Evolutionary conservation across 2,113 vertebrate genomes (phyloP).

Genomic region (Hippocampus mohnikei): DNA sequence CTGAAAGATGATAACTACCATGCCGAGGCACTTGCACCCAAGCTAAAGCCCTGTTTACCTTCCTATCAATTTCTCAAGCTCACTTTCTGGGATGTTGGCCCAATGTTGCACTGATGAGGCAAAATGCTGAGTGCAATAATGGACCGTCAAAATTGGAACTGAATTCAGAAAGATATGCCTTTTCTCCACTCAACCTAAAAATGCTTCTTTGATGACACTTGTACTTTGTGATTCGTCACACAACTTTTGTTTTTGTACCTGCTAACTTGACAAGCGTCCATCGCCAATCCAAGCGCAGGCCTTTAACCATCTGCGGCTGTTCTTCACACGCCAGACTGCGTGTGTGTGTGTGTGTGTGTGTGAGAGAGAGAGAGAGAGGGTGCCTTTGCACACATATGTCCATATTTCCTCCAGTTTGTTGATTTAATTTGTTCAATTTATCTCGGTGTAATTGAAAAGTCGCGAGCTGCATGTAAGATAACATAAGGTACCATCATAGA

Average conservation of each 20-base stretch:
- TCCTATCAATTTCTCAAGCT: too few species aligned
- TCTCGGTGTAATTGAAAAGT: background rate
- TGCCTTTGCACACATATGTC: constrained; percentile 27
- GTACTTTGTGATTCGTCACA: background rate
- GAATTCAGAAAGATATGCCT: background rate
- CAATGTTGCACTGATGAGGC: too few species aligned
- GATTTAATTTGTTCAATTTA: constrained; percentile 18
- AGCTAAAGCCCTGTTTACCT: too few species aligned
- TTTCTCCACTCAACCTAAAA: too few species aligned
- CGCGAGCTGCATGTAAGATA: background rate
- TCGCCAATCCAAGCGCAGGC: constrained; percentile 34
- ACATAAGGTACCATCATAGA: background rate
- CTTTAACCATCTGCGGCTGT: constrained; percentile 51
- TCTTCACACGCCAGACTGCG: constrained; percentile 33
- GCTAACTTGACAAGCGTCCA: constrained; percentile 31
- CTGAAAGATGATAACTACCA: too few species aligned
- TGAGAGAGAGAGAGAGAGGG: constrained; percentile 2
- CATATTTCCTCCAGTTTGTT: constrained; percentile 26
- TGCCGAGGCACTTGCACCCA: too few species aligned
- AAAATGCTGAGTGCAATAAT: background rate
- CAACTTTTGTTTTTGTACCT: constrained; percentile 16
- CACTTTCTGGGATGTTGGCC: too few species aligned
- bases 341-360: constrained; percentile 14
- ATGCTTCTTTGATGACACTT: background rate
- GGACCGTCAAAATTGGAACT: background rate